Conservation (phyloP, 2,888 invertebrate species). For the Entomobrya multifasciata region DNA sequence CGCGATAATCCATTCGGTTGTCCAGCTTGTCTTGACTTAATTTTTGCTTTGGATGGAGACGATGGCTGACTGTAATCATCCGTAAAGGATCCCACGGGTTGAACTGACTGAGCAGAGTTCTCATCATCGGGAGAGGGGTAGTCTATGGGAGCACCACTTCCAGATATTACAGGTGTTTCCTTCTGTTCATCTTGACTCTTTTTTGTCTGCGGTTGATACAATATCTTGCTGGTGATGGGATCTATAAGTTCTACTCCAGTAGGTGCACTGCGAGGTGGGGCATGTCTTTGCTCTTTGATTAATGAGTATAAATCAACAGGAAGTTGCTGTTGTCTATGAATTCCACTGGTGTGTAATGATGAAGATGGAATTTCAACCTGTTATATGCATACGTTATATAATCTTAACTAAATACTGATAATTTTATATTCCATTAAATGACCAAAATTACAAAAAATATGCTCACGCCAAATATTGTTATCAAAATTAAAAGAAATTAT, state of each 20-base stretch:
- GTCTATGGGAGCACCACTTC: slow-evolving; percentile 37
- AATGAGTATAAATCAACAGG: background rate
- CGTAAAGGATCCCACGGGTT: background rate
- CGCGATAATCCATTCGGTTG: slow-evolving; percentile 25
- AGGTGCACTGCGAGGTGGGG: background rate
- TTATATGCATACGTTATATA: background rate
- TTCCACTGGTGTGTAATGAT: background rate
- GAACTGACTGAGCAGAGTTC: slow-evolving; percentile 41
- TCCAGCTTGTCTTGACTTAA: slow-evolving; percentile 38
- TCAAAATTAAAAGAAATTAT: background rate
- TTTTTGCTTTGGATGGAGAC: slow-evolving; percentile 23
- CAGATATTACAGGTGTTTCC: slow-evolving; percentile 20
- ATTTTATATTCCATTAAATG: background rate
- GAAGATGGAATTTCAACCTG: slow-evolving; percentile 17
- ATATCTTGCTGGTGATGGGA: slow-evolving; percentile 22
- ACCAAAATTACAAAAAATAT: background rate
- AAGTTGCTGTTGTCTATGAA: slow-evolving; percentile 11
- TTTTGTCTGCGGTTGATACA: slow-evolving; percentile 5
- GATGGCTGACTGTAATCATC: background rate
- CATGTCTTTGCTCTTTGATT: slow-evolving; percentile 3
- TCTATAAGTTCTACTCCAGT: background rate
- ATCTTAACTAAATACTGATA: background rate
- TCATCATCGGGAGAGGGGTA: slow-evolving; percentile 53
- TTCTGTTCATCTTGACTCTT: slow-evolving; percentile 13
- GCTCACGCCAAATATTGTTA: background rate